Evolutionary conservation across 2,113 vertebrate species (phyloP), one percentile per base, ranked within the genome.

Genomic region (Picathartes gymnocephalus): DNA sequence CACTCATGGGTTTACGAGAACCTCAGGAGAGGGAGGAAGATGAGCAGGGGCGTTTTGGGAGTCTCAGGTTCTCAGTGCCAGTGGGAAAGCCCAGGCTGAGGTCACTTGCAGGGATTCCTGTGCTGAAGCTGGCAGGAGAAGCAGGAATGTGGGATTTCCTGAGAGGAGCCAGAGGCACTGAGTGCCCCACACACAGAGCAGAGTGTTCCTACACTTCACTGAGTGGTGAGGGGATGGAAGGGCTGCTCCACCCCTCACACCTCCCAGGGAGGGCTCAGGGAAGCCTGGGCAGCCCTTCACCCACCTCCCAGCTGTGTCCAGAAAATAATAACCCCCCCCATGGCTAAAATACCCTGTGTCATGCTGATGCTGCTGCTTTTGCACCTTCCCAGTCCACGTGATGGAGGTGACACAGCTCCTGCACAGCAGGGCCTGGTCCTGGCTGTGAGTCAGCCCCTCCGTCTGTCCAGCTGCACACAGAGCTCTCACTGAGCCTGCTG

Each of bases 151-250:
- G 70, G 60, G 51, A 45, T 51, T 81, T 71, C 45, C 71, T 47
- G 76, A 39, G 51, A 54, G 28, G 44, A 74, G 48, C 66, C 48
- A 74, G 70, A 68, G 65, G 65, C 73, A n/a, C 44, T 2, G 20
- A 37, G 28, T 10, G 27, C 18, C 56, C 58, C 72, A 5, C 0
- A 3, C 6, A 56, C 2, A 37, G 24, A 25, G n/a, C 2, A 1
- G 20, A 3, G 48, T 20, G 35, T 30, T 68, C 83, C 74, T 33
- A 3, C 27, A 8, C 33, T 16, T 25, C 6, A 10, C 10, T 4
- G 40, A 21, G 40, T 12, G 60, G 25, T 10, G 53, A 40, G 42
- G 21, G 22, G 53, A 47, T n/a, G 77, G 10, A 40, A 65, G 39
- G 35, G 22, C 31, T 54, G 44, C 47, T 69, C 33, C 54, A 47